Evolutionary conservation across 2,888 invertebrate genomes (phyloP).

Genomic region (Drosophila villosipedis): DNA sequence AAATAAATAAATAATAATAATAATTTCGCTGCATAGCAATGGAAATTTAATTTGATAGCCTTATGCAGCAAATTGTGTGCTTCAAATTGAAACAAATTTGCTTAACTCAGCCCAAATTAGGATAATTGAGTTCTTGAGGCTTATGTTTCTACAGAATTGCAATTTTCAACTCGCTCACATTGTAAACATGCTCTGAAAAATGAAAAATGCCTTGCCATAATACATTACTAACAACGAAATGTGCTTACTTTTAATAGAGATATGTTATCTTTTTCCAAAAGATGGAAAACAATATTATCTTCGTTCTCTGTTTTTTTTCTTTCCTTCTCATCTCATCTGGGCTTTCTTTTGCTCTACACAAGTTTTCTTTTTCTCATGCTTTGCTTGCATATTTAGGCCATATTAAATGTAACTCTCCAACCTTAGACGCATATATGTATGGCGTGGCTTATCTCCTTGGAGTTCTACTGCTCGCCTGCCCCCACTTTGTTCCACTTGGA

Average conservation of each 20-base stretch:
- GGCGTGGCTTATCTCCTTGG: conserved; percentile 6
- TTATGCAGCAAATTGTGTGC: conserved; percentile 21
- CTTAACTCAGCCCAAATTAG: not conserved
- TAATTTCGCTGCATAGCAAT: conserved; percentile 1
- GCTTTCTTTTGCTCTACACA: not conserved
- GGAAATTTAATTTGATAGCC: conserved; percentile 33
- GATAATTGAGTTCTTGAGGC: not conserved
- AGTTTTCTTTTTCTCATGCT: not conserved
- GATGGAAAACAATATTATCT: not conserved
- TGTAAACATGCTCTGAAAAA: not conserved
- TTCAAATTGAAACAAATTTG: conserved; percentile 9
- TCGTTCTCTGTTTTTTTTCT: not conserved
- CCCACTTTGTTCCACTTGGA: conserved; percentile 2
- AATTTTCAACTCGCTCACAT: not conserved
- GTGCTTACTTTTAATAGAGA: not conserved
- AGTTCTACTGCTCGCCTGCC: not conserved
- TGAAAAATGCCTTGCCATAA: not conserved
- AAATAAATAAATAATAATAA: too few species aligned
- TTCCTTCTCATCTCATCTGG: not conserved
- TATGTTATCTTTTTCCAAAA: not conserved
- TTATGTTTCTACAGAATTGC: not conserved
- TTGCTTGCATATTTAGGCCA: not conserved
- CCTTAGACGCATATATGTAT: not conserved
- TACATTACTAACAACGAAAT: not conserved
- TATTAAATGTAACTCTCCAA: not conserved